Conservation (phyloP, 1,140 invertebrate genomes). For the Eulimnadia texana region DNA sequence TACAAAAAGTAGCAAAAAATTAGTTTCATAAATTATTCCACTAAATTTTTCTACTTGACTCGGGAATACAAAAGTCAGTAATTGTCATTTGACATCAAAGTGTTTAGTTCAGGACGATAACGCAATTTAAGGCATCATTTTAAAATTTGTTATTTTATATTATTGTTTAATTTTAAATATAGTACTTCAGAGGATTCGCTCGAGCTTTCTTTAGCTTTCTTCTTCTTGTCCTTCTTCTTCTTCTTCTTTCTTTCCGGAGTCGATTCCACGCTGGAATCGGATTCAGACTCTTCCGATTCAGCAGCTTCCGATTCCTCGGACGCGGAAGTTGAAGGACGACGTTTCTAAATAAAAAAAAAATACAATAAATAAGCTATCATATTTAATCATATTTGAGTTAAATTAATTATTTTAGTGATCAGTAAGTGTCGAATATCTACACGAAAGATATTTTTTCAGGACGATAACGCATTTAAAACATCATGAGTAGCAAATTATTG, state of each 20-base stretch:
- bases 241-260: constrained; percentile 42
- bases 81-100: not conserved
- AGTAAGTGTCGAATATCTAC: not conserved
- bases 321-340: constrained; percentile 7
- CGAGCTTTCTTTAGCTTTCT: constrained; percentile 35
- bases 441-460: not conserved
- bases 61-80: not conserved
- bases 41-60: not conserved
- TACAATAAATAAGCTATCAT: not conserved
- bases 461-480: not conserved
- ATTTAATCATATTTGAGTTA: not conserved
- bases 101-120: not conserved
- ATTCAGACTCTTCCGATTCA: constrained; percentile 3
- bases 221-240: constrained; percentile 32
- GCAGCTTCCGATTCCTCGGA: constrained; percentile 9
- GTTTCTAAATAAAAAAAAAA: constrained; percentile 2
- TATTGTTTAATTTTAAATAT: not conserved
- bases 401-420: not conserved
- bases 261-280: constrained; percentile 24
- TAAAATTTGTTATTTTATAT: not conserved
- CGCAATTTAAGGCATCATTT: constrained; percentile 5
- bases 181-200: constrained; percentile 32
- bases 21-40: not conserved
- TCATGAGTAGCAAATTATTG: not conserved
- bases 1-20: constrained; percentile 3